Evolutionary conservation across 2,888 invertebrate genomes (phyloP).

Genomic region (Marronus borbonicus): DNA sequence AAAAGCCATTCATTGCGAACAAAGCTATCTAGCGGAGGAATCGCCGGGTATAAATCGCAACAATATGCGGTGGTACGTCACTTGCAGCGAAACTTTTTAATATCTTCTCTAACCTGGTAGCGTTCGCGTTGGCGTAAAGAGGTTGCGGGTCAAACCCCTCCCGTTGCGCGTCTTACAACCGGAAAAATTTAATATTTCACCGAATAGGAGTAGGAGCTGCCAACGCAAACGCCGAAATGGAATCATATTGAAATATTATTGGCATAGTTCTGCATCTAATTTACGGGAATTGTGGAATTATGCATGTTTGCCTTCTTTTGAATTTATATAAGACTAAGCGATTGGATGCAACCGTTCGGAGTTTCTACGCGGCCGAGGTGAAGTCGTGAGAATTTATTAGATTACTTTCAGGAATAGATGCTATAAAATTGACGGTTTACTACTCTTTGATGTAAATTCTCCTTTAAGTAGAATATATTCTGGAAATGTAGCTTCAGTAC

Average conservation of each 20-base stretch:
- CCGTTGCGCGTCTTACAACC: neutral
- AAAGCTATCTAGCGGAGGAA: neutral
- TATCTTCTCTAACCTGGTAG: neutral
- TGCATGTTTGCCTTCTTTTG: neutral
- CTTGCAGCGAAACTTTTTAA: slow-evolving; percentile 27
- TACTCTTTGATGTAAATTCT: too few relatives aligned
- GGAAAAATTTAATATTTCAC: slow-evolving; percentile 32
- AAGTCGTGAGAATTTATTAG: too few relatives aligned
- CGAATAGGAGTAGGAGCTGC: neutral
- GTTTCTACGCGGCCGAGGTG: neutral
- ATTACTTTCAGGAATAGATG: too few relatives aligned
- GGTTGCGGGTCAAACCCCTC: neutral
- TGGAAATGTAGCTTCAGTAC: too few relatives aligned
- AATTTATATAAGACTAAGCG: neutral
- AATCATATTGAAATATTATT: slow-evolving; percentile 28
- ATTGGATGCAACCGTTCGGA: neutral
- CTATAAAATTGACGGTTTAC: too few relatives aligned
- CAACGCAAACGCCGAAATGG: slow-evolving; percentile 3
- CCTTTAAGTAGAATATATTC: too few relatives aligned
- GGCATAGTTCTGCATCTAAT: slow-evolving; percentile 27
- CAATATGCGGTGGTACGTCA: slow-evolving; percentile 19
- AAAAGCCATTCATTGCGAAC: neutral
- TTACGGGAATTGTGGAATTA: slow-evolving; percentile 6
- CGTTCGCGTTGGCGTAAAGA: neutral
- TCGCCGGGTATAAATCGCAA: neutral